Base-by-base conservation (phyloP, 2,113 vertebrate species). In the Stictonetta naevosa region DNA sequence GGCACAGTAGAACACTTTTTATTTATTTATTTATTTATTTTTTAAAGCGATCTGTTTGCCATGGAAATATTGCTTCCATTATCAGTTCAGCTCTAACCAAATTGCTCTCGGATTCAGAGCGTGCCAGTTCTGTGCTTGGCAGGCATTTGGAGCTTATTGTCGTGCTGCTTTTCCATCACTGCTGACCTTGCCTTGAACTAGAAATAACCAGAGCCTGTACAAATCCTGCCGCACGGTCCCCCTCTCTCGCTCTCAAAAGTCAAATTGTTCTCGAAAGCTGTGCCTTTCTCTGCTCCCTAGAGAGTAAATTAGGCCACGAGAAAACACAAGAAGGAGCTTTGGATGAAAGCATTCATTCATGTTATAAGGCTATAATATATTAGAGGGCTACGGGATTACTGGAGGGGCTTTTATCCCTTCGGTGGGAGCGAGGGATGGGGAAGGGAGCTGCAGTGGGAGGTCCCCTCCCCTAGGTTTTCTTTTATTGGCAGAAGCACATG, bases 181-280 rank as follows among this genome's bases (percentile, higher is more conserved):
- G 58, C 69, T 72, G 86, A 96, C 92, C 92, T 97, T 96, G 88
- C 87, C 71, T 83, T 89, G 93, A 82, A 56, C 83, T 90, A 83
- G 83, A 94, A 95, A 85, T 82, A 93, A 80, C 74, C 74, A 26
- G 73, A 77, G 84, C 28, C 71, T 76, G 38, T 63, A 66, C 22
- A 77, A 89, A 79, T 72, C 66, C 55, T 92, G 53, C 52, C 83
- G n/a, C 34, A 48, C 7, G 26, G 62, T 76, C 33, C 7, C 56
- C 31, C 8, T 80, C 11, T 76, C 58, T 58, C 20, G 10, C 73
- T 73, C 48, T 91, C 53, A 75, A 62, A 90, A 90, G 66, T 66
- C 16, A 86, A 33, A 19, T 91, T 91, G 69, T 92, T 87, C n/a
- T 85, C 1, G 0, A 48, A 90, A 69, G 20, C 40, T 86, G 44